Percentiles rank a stretch among this genome's conserved stretches.
Conservation (phyloP, 2,888 invertebrate genomes). For the Atethmia centrago region DNA sequence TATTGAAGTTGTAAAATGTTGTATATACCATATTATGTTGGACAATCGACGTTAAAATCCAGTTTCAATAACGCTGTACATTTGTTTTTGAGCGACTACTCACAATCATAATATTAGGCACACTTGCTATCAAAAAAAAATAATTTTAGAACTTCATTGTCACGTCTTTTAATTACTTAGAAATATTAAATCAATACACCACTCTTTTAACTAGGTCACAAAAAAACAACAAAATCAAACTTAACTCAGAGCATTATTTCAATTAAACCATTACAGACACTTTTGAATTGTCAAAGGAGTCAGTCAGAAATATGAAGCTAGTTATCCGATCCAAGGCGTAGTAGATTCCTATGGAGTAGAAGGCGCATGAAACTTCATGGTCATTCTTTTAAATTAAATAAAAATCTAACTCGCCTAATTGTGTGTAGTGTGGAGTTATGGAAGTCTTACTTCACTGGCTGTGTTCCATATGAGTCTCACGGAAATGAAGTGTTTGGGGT, state of each 20-base stretch:
- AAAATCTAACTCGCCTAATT: too few relatives aligned
- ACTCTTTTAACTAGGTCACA: not conserved
- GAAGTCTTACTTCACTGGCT: too few relatives aligned
- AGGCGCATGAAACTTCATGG: not conserved
- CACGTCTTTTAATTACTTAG: not conserved
- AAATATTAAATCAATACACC: not conserved
- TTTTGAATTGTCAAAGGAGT: not conserved
- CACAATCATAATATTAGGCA: not conserved
- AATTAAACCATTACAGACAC: too few relatives aligned
- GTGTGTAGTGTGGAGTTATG: too few relatives aligned
- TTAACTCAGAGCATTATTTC: not conserved
- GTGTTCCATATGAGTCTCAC: too few relatives aligned
- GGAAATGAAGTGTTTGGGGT: too few relatives aligned
- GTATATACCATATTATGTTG: too few relatives aligned
- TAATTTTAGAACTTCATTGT: not conserved
- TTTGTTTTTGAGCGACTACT: too few relatives aligned
- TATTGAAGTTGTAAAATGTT: not conserved
- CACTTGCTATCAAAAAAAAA: not conserved
- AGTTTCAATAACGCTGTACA: not conserved
- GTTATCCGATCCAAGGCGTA: not conserved
- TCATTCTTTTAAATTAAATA: not conserved
- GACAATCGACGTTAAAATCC: not conserved
- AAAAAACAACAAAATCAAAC: not conserved
- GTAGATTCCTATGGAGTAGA: not conserved
- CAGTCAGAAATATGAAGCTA: not conserved